A percentile compares a stretch with the other conserved stretches of the same genome.
Conservation (phyloP, 2,888 invertebrate genomes). For the Terebella lapidaria region DNA sequence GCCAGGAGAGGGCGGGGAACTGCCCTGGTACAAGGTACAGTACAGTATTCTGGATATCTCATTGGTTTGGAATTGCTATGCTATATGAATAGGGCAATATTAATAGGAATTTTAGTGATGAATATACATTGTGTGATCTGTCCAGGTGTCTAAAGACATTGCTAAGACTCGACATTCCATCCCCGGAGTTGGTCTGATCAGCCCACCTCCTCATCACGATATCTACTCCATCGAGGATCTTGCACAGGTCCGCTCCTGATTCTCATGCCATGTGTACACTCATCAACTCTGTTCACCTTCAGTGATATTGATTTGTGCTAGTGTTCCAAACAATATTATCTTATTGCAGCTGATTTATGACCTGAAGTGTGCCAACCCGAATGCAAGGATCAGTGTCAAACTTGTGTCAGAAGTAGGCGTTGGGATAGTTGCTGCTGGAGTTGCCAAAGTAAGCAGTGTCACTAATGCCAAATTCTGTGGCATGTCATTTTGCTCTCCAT, state of each 20-base stretch:
- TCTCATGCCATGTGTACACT: too few relatives aligned
- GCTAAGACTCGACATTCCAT: conserved; percentile 93
- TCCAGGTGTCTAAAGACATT: conserved; percentile 87
- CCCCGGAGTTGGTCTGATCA: conserved; percentile 93
- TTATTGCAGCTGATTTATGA: conserved; percentile 85
- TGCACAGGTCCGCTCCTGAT: conserved; percentile 64
- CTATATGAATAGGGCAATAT: not conserved
- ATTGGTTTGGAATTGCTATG: not conserved
- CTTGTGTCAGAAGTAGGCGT: conserved; percentile 98
- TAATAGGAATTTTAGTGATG: not conserved
- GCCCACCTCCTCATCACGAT: conserved; percentile 98
- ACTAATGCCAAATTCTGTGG: not conserved
- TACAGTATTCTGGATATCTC: too few relatives aligned
- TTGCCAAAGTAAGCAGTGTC: conserved; percentile 74
- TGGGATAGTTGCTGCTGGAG: conserved; percentile 97
- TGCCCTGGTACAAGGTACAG: conserved; percentile 78
- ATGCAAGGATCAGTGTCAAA: conserved; percentile 92
- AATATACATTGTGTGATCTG: not conserved
- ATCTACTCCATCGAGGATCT: conserved; percentile 99
- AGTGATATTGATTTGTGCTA: too few relatives aligned
- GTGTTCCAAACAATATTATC: not conserved
- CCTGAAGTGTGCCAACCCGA: conserved; percentile 93
- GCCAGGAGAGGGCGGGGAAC: conserved; percentile 96
- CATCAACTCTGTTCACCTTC: too few relatives aligned
- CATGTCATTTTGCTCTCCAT: not conserved